These are phyloP conservation scores for Rhinogobio ventralis DNA, from an alignment of 2,797 vertebrate genomes.

Conservation along the genomic window DNA sequence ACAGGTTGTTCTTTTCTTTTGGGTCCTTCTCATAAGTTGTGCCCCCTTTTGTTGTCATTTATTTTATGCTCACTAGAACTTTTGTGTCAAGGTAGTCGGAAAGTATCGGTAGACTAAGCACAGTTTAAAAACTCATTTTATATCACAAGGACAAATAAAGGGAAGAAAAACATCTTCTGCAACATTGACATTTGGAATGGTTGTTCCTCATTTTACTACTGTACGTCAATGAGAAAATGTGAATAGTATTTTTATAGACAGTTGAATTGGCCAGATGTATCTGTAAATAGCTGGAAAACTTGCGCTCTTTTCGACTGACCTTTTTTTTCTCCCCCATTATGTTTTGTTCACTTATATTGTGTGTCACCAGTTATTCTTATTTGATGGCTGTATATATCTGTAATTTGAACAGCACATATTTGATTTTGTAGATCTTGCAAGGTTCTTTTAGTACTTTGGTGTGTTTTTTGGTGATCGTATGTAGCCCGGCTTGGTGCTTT, in stretches of 20 bases:
- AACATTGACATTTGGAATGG: constrained; percentile 63
- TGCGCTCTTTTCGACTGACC: constrained; percentile 71
- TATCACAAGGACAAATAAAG: constrained; percentile 48
- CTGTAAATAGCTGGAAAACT: constrained; percentile 91
- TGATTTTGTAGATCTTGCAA: constrained; percentile 80
- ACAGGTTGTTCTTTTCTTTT: constrained; percentile 22
- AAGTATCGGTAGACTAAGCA: constrained; percentile 74
- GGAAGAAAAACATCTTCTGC: constrained; percentile 63
- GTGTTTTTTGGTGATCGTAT: constrained; percentile 83
- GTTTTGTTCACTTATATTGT: constrained; percentile 84
- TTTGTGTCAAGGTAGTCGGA: constrained; percentile 14
- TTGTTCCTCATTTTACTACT: constrained; percentile 80
- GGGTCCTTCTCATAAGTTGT: constrained; percentile 8
- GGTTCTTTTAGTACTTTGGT: constrained; percentile 70
- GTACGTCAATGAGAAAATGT: constrained; percentile 89
- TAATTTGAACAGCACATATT: constrained; percentile 82
- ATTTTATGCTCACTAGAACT: constrained; percentile 46
- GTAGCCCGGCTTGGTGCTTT: constrained; percentile 86
- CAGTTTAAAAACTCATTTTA: constrained; percentile 72
- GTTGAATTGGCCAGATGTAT: constrained; percentile 87
- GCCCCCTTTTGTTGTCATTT: constrained; percentile 10
- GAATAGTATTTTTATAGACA: constrained; percentile 99
- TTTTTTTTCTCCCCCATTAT: constrained; percentile 59
- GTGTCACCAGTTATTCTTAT: constrained; percentile 68
- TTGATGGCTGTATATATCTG: constrained; percentile 79